phyloP scores from a whole-genome alignment of 2,888 invertebrate genomes.

The Philopedon plagiatum region DNA sequence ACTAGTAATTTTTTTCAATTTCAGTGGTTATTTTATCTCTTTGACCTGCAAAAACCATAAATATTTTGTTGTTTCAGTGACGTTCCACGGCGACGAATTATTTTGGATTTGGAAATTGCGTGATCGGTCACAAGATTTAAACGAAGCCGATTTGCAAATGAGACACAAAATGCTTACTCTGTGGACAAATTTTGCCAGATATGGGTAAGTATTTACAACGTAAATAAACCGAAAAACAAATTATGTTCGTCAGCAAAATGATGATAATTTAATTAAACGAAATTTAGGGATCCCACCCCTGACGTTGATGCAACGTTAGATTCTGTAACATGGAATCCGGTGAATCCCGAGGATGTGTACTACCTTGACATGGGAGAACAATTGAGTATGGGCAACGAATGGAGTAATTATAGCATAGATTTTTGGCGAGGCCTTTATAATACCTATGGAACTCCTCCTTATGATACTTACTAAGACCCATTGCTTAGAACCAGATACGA shows the following conservation, averaged over 20 bases:
- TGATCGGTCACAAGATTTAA: constrained; percentile 1
- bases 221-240: no score
- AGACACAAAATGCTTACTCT: constrained; percentile 27
- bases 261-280: no score
- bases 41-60: no score
- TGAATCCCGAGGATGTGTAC: constrained; percentile 19
- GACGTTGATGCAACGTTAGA: constrained; percentile 38
- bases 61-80: constrained; percentile 53
- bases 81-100: constrained; percentile 55
- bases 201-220: constrained; percentile 26
- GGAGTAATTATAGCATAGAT: constrained; percentile 32
- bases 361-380: constrained; percentile 47
- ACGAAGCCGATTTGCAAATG: constrained; percentile 2
- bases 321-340: constrained; percentile 34
- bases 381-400: constrained; percentile 36
- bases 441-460: constrained; percentile 25
- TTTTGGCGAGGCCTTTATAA: constrained; percentile 34
- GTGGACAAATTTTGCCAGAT: constrained; percentile 45
- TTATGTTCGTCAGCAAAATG: no score
- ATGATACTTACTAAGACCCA: constrained; percentile 39
- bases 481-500: no score
- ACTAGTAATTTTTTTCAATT: constrained; percentile 8
- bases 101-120: constrained; percentile 41
- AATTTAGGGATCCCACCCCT: constrained; percentile 51
- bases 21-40: constrained; percentile 1